Percentiles rank a stretch among this genome's conserved stretches.
phyloP scores from a whole-genome alignment of 2,888 invertebrate genomes.

The Apamea anceps region DNA sequence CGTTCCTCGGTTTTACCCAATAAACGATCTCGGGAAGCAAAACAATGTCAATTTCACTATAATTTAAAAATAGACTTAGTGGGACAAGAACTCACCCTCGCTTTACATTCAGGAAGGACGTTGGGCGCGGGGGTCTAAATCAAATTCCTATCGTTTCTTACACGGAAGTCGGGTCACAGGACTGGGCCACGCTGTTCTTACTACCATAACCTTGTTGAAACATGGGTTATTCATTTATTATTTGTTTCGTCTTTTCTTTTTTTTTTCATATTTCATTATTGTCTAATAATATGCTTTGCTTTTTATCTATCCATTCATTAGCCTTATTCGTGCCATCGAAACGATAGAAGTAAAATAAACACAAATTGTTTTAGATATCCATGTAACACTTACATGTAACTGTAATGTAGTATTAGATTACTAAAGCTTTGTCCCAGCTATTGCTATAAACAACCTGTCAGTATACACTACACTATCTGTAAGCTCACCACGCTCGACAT shows the following conservation, averaged over 20 bases:
- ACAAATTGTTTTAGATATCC: background rate
- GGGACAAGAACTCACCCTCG: constrained; percentile 80
- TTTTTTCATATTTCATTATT: background rate
- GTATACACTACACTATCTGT: constrained; percentile 22
- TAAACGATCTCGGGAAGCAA: constrained; percentile 44
- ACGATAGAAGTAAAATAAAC: background rate
- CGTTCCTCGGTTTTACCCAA: constrained; percentile 22
- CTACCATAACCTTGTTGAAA: constrained; percentile 67
- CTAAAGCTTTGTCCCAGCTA: background rate
- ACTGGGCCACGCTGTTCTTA: constrained; percentile 69
- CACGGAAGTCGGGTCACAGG: constrained; percentile 77
- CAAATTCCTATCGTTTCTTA: constrained; percentile 87
- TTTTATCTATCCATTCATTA: background rate
- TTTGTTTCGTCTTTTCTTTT: constrained; percentile 18
- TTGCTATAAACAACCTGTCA: constrained; percentile 18
- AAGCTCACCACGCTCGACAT: constrained; percentile 38
- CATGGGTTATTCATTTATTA: constrained; percentile 66
- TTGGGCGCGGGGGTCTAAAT: constrained; percentile 83
- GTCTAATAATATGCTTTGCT: background rate
- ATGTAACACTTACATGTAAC: background rate
- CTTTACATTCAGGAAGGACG: constrained; percentile 88
- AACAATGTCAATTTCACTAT: constrained; percentile 75
- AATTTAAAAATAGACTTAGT: constrained; percentile 82
- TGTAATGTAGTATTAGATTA: background rate
- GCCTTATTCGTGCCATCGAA: background rate